Evolutionary conservation across 1,140 invertebrate species (phyloP), one percentile per base, ranked within the genome.

Genomic region (Pseudomyrmex gracilis): DNA sequence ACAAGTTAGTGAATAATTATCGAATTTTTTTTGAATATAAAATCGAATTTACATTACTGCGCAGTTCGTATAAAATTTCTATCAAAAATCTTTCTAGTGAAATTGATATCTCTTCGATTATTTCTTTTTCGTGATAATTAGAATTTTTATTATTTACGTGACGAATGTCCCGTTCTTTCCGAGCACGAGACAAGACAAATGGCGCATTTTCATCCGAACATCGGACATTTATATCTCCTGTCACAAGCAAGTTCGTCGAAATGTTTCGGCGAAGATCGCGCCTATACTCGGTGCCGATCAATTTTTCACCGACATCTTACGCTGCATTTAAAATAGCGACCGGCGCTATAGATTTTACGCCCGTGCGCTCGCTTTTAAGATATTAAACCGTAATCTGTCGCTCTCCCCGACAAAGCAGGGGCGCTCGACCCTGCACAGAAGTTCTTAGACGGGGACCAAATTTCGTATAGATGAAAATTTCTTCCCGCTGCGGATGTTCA

Each of bases 361-460:
- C 17, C n/a, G n/a, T 51, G 53, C 64, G 1, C 9, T 47, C 34
- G 24, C 76, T 70, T 70, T 80, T 80, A 80, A 71, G 76, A 70
- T 80, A 80, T 80, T 80, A 80, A 80, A 80, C 45, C 45, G 76
- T 70, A 78, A 68, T 58, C 64, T 47, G 43, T 80, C 66, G 66
- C 10, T 47, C 53, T 70, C 70, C 55, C 43, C 53, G 20, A 22
- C 51, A 7, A 34, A 49, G 68, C 53, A 34, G 43, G 7, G 43
- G 7, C 66, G 20, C 49, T 17, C 34, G 66, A 60, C 2, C 64
- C 70, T 70, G 43, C 15, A 73, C 24, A 12, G 20, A 13, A 64
- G 22, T 34, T 67, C 8, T 60, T 60, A 76, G 20, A 20, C 51
- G 74, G 20, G 34, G 51, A 70, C 47, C 34, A 24, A 70, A 78